These are phyloP conservation scores for Ferrisia virgata DNA, from an alignment of 2,888 invertebrate species.

Conservation along the genomic window DNA sequence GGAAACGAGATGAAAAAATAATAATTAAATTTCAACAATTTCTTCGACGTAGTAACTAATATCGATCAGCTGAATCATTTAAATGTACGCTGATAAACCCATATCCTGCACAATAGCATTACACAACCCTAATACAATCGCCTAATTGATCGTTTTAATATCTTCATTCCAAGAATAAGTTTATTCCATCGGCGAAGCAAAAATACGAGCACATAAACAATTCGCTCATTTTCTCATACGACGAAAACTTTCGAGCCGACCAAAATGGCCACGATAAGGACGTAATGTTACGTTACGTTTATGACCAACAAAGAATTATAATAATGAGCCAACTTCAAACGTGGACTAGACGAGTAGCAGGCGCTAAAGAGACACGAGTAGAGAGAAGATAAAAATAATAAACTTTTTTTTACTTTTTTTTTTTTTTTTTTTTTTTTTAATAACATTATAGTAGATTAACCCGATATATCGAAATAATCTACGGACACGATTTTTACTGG, in stretches of 20 bases:
- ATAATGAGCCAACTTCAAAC: background rate
- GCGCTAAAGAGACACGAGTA: background rate
- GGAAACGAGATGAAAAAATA: background rate
- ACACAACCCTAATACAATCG: background rate
- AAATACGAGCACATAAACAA: background rate
- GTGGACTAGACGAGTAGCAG: background rate
- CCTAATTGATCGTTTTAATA: background rate
- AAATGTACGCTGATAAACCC: background rate
- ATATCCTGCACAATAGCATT: background rate
- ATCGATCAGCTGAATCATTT: background rate
- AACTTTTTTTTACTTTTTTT: no score
- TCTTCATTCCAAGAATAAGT: background rate
- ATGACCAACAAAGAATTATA: background rate
- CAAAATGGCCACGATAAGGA: background rate
- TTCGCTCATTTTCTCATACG: no score
- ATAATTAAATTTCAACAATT: background rate
- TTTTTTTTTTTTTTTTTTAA: no score
- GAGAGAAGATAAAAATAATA: background rate
- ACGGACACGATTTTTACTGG: slow-evolving; percentile 5
- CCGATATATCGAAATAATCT: background rate
- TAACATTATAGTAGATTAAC: slow-evolving; percentile 9
- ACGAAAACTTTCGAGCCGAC: no score
- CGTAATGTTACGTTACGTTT: background rate
- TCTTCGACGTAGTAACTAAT: background rate
- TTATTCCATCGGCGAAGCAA: background rate